phyloP scores from a whole-genome alignment of 2,113 vertebrate species.

The Mystacornis crossleyi region DNA sequence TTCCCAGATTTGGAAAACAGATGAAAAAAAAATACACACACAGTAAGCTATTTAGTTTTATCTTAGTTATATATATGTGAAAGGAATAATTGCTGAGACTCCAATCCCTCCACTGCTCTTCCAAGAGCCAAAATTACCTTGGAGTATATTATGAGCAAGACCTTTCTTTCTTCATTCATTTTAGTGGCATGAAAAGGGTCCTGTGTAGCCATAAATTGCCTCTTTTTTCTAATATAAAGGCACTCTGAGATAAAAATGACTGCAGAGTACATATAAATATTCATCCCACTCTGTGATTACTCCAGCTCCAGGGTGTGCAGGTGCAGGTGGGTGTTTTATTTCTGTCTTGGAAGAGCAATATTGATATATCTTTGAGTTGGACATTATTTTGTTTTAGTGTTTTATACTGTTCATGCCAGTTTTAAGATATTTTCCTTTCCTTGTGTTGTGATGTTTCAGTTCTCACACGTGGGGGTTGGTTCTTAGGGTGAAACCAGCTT shows the following conservation, averaged over 20 bases:
- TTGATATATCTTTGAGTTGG: neutral
- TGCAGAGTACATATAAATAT: neutral
- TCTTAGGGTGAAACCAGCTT: neutral
- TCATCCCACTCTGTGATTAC: neutral
- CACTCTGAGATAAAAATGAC: neutral
- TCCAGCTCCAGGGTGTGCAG: neutral
- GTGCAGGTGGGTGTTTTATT: accelerated
- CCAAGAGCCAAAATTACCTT: neutral
- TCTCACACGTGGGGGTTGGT: neutral
- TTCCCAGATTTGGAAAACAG: neutral
- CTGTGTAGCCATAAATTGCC: neutral
- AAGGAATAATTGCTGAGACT: neutral
- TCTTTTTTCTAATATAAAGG: neutral
- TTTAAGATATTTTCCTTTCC: neutral
- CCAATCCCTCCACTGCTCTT: neutral
- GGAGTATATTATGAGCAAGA: neutral
- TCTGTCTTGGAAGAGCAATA: neutral
- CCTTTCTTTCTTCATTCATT: neutral
- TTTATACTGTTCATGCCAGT: neutral
- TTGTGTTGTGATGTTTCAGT: neutral
- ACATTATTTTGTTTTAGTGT: neutral
- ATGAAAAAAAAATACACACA: neutral
- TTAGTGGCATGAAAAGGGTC: neutral
- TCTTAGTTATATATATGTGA: neutral
- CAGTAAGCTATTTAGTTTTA: neutral